Evolutionary conservation across 2,113 vertebrate species (phyloP).

Genomic region (Mugil cephalus): DNA sequence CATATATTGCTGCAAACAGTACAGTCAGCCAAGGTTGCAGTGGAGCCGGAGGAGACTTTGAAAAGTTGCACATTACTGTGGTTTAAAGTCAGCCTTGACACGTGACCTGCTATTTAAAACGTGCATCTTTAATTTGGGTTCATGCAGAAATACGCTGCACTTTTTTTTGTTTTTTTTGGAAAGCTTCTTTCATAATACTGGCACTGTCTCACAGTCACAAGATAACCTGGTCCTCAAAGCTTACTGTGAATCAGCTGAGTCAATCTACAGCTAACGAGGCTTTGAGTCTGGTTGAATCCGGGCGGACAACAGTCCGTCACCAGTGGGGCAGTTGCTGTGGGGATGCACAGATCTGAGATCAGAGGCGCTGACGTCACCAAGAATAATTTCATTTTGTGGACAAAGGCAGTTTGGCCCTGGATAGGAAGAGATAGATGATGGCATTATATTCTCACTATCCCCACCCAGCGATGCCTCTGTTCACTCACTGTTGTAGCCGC

Average conservation of each 20-base stretch:
- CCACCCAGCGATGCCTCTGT: not conserved
- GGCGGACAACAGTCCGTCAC: not conserved
- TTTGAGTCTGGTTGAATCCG: not conserved
- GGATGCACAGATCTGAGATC: constrained; percentile 3
- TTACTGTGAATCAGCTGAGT: not conserved
- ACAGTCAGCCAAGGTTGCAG: no score
- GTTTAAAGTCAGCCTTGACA: no score
- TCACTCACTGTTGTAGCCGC: not conserved
- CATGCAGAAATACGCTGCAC: no score
- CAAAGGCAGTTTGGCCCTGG: not conserved
- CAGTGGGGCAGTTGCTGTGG: not conserved
- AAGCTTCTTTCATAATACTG: no score
- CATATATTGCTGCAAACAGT: no score
- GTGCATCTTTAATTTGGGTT: no score
- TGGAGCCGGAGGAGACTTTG: no score
- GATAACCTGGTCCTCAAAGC: no score
- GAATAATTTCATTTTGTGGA: constrained; percentile 12
- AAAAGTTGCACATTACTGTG: no score
- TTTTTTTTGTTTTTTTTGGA: no score
- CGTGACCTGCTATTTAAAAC: no score
- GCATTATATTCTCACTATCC: constrained; percentile 2
- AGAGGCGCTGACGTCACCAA: constrained; percentile 5
- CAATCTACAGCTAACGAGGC: constrained; percentile 6
- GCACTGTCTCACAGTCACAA: no score
- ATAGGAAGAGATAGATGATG: not conserved